Evolutionary conservation across 2,888 invertebrate genomes (phyloP).

Genomic region (Caenorhabditis zanzibari): DNA sequence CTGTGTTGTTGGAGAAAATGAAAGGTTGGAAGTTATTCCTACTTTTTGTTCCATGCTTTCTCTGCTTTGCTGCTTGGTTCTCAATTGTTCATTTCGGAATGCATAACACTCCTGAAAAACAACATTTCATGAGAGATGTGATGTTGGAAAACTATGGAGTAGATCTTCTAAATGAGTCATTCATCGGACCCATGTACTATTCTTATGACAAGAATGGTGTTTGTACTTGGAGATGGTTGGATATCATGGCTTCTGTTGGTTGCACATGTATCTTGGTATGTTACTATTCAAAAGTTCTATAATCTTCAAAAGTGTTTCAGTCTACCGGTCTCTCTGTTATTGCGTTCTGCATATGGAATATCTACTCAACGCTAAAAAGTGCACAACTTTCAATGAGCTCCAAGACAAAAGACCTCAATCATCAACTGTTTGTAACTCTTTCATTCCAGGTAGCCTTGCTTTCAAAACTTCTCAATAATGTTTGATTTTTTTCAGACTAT

Average conservation of each 20-base stretch:
- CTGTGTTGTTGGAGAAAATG: background rate
- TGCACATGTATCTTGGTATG: slow-evolving; percentile 29
- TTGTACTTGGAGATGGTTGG: slow-evolving; percentile 8
- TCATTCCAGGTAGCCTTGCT: slow-evolving; percentile 20
- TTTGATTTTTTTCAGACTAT: slow-evolving; percentile 31
- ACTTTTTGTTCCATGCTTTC: slow-evolving; percentile 38
- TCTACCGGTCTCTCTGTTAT: slow-evolving; percentile 25
- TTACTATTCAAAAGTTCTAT: too few relatives aligned
- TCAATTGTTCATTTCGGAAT: slow-evolving; percentile 34
- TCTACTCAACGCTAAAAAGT: slow-evolving; percentile 26
- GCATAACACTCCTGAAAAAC: slow-evolving; percentile 32
- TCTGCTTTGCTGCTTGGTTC: slow-evolving; percentile 34
- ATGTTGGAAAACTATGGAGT: slow-evolving; percentile 22
- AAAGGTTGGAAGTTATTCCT: background rate
- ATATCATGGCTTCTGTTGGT: slow-evolving; percentile 23
- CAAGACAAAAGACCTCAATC: slow-evolving; percentile 36
- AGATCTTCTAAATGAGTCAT: slow-evolving; percentile 12
- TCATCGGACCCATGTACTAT: slow-evolving; percentile 48
- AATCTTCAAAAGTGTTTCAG: too few relatives aligned
- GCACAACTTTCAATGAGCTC: slow-evolving; percentile 21
- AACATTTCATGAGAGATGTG: slow-evolving; percentile 24
- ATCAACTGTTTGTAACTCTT: slow-evolving; percentile 43
- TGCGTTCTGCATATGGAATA: slow-evolving; percentile 17
- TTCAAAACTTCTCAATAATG: background rate
- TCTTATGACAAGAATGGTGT: background rate